These are phyloP conservation scores for Diadegma fenestrale DNA, from an alignment of 2,888 invertebrate species.

Conservation along the genomic window DNA sequence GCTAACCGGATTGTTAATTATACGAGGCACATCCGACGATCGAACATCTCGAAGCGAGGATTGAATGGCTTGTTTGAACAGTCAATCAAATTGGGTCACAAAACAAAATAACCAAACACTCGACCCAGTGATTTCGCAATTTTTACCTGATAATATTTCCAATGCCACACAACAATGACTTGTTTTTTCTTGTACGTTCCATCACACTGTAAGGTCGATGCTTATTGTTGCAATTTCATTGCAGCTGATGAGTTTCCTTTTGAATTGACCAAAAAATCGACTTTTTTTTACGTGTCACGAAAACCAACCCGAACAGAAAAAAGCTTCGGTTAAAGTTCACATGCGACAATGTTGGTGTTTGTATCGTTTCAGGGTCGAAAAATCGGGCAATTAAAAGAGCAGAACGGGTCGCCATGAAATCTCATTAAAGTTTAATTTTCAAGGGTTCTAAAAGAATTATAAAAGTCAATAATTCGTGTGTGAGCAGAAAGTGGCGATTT, in stretches of 20 bases:
- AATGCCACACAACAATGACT: slow-evolving; percentile 12
- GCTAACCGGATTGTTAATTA: background rate
- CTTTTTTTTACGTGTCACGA: background rate
- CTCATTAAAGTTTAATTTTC: background rate
- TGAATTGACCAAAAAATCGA: background rate
- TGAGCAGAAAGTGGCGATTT: background rate
- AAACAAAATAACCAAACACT: slow-evolving; percentile 44
- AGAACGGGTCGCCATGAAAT: no score
- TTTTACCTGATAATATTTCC: slow-evolving; percentile 7
- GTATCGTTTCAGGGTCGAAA: no score
- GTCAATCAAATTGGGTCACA: slow-evolving; percentile 44
- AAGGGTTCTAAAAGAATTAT: background rate
- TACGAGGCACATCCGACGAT: background rate
- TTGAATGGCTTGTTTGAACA: slow-evolving; percentile 38
- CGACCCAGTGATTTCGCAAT: slow-evolving; percentile 17
- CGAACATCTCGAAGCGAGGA: slow-evolving; percentile 9
- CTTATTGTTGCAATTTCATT: background rate
- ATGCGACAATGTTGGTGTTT: no score
- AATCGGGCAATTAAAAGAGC: no score
- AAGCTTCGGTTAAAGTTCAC: no score
- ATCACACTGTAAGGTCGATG: background rate
- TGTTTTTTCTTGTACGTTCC: background rate
- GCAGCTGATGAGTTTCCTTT: background rate
- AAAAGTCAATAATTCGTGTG: background rate
- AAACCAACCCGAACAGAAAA: no score